phyloP scores from a whole-genome alignment of 2,797 vertebrate genomes.

The Tenualosa thibaudeaui region DNA sequence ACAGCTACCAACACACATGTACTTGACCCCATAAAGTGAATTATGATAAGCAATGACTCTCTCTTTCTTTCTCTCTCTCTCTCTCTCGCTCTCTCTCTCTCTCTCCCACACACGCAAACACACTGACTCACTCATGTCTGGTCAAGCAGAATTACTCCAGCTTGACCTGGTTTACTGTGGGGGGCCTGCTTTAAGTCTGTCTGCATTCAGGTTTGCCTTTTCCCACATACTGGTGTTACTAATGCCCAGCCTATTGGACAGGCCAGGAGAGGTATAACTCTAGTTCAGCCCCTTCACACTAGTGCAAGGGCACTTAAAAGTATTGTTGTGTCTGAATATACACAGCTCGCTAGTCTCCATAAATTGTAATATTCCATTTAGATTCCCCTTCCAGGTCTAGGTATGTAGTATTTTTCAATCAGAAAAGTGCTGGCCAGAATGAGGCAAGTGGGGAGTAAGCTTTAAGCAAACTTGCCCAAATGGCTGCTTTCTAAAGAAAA shows the following conservation, averaged over 20 bases:
- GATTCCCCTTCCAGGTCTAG: too few relatives aligned
- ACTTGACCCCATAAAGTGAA: neutral
- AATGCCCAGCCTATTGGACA: neutral
- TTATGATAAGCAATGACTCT: neutral
- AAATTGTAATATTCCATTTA: too few relatives aligned
- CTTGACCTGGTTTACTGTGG: slow-evolving; percentile 61
- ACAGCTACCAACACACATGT: neutral
- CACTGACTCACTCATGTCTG: slow-evolving; percentile 6
- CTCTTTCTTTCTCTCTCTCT: neutral
- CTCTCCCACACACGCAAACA: neutral
- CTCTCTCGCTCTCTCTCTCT: neutral
- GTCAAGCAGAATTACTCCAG: slow-evolving; percentile 9
- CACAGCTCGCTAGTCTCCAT: too few relatives aligned
- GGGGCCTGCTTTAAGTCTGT: neutral
- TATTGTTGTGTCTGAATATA: neutral
- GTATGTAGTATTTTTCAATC: too few relatives aligned
- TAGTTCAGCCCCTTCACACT: neutral
- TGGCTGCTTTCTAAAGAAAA: too few relatives aligned
- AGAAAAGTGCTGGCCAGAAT: too few relatives aligned
- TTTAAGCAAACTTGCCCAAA: too few relatives aligned
- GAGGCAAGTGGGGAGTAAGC: too few relatives aligned
- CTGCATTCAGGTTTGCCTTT: neutral
- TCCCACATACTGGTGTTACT: neutral
- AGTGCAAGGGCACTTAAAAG: neutral
- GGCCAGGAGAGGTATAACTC: neutral